A percentile compares a stretch with the other conserved stretches of the same genome.
Conservation (phyloP, 2,888 invertebrate species). For the Luperina testacea region DNA sequence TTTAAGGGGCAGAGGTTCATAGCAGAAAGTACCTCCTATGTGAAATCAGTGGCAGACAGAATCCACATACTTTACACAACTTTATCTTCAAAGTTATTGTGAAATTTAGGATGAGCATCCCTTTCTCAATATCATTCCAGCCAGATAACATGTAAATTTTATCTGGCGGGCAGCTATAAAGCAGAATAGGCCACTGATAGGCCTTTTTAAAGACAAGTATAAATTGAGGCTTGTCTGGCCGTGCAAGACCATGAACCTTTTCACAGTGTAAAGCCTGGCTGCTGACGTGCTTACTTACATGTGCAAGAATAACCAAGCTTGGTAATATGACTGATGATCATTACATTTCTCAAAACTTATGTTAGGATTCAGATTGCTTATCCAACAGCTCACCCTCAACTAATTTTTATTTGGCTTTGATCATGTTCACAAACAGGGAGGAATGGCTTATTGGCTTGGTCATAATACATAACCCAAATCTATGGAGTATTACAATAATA, state of each 20-base stretch:
- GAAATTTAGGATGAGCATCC: neutral
- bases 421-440: neutral
- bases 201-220: neutral
- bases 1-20: neutral
- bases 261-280: neutral
- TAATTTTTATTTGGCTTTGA: neutral
- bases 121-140: neutral
- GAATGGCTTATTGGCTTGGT: neutral
- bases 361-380: neutral
- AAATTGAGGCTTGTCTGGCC: neutral
- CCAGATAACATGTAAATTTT: neutral
- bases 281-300: neutral
- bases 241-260: neutral
- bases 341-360: neutral
- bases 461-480: neutral
- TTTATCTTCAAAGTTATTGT: neutral
- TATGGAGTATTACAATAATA: neutral
- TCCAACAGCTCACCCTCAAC: neutral
- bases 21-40: neutral
- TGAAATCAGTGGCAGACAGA: neutral
- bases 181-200: neutral
- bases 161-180: neutral
- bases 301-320: neutral
- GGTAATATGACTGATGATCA: neutral
- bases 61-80: neutral